Evolutionary conservation across 2,113 vertebrate species (phyloP), one percentile per base, ranked within the genome.

Genomic region (Psephotus haematonotus): DNA sequence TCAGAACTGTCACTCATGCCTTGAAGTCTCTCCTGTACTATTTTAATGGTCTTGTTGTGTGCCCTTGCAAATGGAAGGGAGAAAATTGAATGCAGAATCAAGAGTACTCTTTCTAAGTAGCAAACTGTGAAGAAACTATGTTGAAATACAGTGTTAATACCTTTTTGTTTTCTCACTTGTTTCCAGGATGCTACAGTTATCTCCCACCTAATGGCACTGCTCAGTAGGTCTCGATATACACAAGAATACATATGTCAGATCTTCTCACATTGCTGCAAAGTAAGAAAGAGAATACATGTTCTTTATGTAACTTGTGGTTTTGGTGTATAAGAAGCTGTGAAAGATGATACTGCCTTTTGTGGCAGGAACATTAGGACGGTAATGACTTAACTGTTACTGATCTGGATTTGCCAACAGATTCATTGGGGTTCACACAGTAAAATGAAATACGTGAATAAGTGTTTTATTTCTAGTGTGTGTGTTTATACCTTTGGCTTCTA

Each of bases 191-290:
- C 98, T 96, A 99, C 99, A 96, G 99, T 99, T 97, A 99, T 99
- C 89, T 99, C 99, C 22, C 99, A 99, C 97, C 98, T 99, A 91
- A 99, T 99, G 99, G 98, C 98, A 13, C 98, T 99, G 92, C 98
- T 99, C 90, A 99, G 99, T 97, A 98, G 98, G 97, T 99, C 99
- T 81, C 98, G 98, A 95, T 98, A 98, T 86, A 99, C 99, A 33
- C 99, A 99, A 96, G 99, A 99, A 95, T 99, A 99, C 98, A 99
- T 99, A 97, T 99, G 99, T 84, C 99, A 99, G 98, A 99, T 99
- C 98, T 99, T 99, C 98, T 99, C 99, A 81, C 99, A 99, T 97
- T 99, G 99, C 98, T 99, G 99, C 98, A 99, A 99, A 99, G 99
- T 99, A 98, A 98, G 98, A 43, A 97, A 83, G 74, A 93, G 53